phyloP scores from a whole-genome alignment of 2,888 invertebrate species.

The Diachrysia chrysitis region DNA sequence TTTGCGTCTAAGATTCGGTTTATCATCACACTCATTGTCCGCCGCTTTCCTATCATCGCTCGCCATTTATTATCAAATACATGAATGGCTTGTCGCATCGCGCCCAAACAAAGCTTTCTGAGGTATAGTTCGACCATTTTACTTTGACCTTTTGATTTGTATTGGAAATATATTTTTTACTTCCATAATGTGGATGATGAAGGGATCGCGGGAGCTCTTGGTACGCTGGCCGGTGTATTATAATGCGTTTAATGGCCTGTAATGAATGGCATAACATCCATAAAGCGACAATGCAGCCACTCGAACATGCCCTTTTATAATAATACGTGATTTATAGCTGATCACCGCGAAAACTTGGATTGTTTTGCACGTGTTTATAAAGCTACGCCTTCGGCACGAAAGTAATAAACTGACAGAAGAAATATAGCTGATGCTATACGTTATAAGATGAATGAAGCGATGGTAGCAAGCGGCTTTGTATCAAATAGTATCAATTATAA shows the following conservation, averaged over 20 bases:
- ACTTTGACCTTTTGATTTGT: conserved; percentile 69
- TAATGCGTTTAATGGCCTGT: conserved; percentile 89
- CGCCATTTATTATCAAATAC: conserved; percentile 85
- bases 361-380: conserved; percentile 86
- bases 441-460: conserved; percentile 59
- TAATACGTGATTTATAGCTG: conserved; percentile 86
- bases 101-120: conserved; percentile 85
- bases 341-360: conserved; percentile 76
- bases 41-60: conserved; percentile 77
- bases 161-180: conserved; percentile 63
- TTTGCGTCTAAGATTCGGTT: conserved; percentile 49
- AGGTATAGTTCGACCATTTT: conserved; percentile 78
- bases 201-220: conserved; percentile 61
- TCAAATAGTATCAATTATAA: conserved; percentile 28
- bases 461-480: conserved; percentile 37
- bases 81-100: conserved; percentile 87
- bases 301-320: conserved; percentile 87
- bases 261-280: conserved; percentile 89
- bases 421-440: conserved; percentile 63
- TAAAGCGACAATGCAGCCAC: conserved; percentile 87
- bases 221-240: conserved; percentile 74
- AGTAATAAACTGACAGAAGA: conserved; percentile 55
- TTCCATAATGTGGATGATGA: conserved; percentile 23
- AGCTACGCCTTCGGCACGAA: conserved; percentile 71
- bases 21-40: conserved; percentile 65